These are phyloP conservation scores for Trichechus manatus DNA, from an alignment of 2,113 vertebrate genomes.

Conservation along the genomic window DNA sequence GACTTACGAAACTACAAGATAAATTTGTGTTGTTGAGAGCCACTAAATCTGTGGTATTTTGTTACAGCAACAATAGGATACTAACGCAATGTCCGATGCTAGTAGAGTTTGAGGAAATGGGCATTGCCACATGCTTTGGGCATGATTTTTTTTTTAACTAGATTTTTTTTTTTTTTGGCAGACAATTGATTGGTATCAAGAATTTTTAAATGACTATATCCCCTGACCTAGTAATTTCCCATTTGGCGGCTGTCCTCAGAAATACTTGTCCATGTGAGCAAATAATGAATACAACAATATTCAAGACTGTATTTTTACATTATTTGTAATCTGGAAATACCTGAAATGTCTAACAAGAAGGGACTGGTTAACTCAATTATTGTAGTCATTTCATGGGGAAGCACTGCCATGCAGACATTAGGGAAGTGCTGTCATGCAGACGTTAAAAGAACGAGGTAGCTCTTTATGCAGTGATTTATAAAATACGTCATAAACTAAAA, in stretches of 20 bases:
- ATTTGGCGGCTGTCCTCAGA: neutral
- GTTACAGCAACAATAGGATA: neutral
- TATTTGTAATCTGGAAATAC: neutral
- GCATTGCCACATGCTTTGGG: neutral
- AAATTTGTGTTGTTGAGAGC: neutral
- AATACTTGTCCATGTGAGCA: neutral
- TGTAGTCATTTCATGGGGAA: neutral
- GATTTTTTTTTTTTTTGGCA: neutral
- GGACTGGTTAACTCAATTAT: neutral
- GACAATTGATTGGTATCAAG: neutral
- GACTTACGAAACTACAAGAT: too few relatives aligned
- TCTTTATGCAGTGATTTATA: neutral
- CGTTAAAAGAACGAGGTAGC: neutral
- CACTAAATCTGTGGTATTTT: neutral
- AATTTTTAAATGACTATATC: neutral
- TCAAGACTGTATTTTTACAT: neutral
- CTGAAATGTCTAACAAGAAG: neutral
- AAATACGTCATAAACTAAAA: neutral
- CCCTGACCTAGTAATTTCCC: neutral
- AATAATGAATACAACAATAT: neutral
- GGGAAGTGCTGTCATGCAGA: neutral
- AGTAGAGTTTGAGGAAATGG: neutral
- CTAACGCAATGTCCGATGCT: neutral
- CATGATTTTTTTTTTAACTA: neutral
- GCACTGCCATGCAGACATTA: neutral